Base-by-base conservation (phyloP, 2,888 invertebrate species). In the Salpingus planirostris region DNA sequence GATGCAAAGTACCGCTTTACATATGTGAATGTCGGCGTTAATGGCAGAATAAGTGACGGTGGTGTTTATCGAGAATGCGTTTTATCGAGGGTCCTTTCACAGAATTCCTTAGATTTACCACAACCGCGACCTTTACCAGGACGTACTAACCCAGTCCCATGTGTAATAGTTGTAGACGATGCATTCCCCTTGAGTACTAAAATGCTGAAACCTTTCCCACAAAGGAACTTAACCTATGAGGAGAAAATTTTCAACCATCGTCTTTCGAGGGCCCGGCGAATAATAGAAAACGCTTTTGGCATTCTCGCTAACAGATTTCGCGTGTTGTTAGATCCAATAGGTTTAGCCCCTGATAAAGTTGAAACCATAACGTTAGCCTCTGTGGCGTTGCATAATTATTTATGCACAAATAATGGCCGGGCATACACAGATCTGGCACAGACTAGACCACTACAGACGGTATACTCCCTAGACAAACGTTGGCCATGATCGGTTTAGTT, bases 21-120 rank as follows among this genome's bases (percentile, higher is more conserved):
- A 11, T 26, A 26, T 26, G 5, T 13, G 11, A 26, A 26, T 13
- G 14, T 26, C 11, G 11, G 27, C 12, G 8, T 26, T 3, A 26
- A 26, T 26, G 27, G 27, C 13, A 6, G 27, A 13, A 13, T 26
- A 12, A 26, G 27, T 1, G 27, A 26, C 4, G 27, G 27, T 13
- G 27, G 27, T 13, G 13, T 26, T 11, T 13, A 13, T 3, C 12
- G 13, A 3, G 27, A 26, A 26, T 13, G 26, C 21, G 8, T 6
- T 21, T 21, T 21, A 21, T 7, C 6, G 6, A 21, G 21, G 6
- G 21, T 8, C 6, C 8, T 21, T 6, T 6, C 21, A 21, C 21
- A 21, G 6, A 21, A 21, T 8, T 7, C 21, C 8, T 21, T 21
- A 21, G 8, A 21, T 21, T 21, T 21, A 8, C 6, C 6, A 7